These are phyloP conservation scores for Sula dactylatra DNA, from an alignment of 2,113 vertebrate species.

Conservation along the genomic window DNA sequence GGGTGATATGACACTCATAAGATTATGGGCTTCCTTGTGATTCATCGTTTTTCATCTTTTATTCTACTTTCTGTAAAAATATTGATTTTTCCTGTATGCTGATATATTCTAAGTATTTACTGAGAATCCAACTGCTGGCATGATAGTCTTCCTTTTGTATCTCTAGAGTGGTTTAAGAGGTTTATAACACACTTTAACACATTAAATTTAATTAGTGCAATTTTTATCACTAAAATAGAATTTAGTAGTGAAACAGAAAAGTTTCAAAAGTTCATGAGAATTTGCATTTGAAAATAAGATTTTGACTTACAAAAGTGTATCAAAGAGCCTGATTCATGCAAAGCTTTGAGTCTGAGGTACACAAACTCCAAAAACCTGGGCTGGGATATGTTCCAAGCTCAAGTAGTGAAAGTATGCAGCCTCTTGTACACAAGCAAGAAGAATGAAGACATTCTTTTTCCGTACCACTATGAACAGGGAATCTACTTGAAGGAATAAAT, in stretches of 20 bases:
- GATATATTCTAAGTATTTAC: neutral
- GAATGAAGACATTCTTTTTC: neutral
- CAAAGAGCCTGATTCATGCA: neutral
- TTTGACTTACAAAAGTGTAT: neutral
- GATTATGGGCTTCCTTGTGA: conserved; percentile 3
- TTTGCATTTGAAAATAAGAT: neutral
- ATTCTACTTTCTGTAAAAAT: conserved; percentile 23
- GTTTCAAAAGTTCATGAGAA: neutral
- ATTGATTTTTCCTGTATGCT: conserved; percentile 16
- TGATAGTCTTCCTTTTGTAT: neutral
- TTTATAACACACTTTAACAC: neutral
- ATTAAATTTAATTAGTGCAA: neutral
- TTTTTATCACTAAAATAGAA: neutral
- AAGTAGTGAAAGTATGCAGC: neutral
- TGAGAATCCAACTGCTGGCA: neutral
- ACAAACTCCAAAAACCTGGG: neutral
- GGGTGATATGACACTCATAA: neutral
- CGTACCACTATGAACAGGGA: neutral
- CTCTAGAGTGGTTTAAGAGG: neutral
- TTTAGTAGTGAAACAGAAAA: neutral
- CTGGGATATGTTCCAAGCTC: neutral
- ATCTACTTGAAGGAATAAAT: neutral
- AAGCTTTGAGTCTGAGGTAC: neutral
- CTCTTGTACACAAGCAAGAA: neutral
- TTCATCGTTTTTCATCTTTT: neutral